Conservation (phyloP, 2,113 vertebrate genomes). For the Carettochelys insculpta region DNA sequence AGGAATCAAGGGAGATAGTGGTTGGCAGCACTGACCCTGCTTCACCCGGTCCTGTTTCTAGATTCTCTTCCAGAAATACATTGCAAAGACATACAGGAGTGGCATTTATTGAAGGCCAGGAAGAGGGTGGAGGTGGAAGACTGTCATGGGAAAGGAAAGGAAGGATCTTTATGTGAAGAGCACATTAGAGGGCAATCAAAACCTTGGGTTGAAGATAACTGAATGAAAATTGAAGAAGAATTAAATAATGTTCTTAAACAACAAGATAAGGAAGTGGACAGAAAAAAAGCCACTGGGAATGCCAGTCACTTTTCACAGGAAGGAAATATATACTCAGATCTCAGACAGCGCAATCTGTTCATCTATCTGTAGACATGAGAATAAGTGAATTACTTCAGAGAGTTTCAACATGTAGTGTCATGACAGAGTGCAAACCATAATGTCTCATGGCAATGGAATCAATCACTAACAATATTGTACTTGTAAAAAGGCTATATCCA, state of each 20-base stretch:
- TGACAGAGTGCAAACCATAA: background rate
- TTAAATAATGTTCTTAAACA: background rate
- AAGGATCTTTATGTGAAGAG: background rate
- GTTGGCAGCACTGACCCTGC: background rate
- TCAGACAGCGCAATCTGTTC: background rate
- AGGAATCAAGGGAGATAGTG: background rate
- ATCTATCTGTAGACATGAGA: background rate
- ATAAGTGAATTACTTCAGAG: slow-evolving; percentile 19
- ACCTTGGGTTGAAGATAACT: background rate
- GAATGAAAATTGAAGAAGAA: background rate
- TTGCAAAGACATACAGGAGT: background rate
- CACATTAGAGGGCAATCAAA: background rate
- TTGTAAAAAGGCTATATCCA: background rate
- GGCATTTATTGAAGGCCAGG: background rate
- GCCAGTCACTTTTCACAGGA: background rate
- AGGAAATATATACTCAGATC: background rate
- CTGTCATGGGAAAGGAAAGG: background rate
- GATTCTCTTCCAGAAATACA: background rate
- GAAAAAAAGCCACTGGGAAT: background rate
- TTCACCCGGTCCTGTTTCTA: background rate
- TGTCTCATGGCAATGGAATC: background rate
- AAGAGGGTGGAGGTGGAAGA: background rate
- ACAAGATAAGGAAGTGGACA: background rate
- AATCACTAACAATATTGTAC: background rate
- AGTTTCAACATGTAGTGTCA: background rate